These are phyloP conservation scores for Ptychodera flava DNA, from an alignment of 35 echinoderm and acorn worm genomes.

Conservation along the genomic window DNA sequence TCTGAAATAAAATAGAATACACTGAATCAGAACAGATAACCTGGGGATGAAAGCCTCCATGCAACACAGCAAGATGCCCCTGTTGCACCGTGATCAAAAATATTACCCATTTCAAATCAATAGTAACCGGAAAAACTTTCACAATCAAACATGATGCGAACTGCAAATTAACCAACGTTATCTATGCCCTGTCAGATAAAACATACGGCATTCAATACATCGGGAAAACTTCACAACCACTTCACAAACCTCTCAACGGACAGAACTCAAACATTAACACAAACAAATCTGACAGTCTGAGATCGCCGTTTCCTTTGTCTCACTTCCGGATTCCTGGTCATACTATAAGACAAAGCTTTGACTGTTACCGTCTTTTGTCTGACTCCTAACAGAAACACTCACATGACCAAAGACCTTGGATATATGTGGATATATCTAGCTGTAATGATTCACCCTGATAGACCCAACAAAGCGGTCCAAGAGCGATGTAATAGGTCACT, in stretches of 20 bases:
- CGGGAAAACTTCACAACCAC: not conserved
- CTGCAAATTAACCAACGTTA: not conserved
- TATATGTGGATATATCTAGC: no score
- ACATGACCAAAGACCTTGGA: no score
- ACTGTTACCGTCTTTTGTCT: no score
- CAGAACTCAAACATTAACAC: not conserved
- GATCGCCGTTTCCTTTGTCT: no score
- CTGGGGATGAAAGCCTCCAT: not conserved
- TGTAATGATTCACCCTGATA: no score
- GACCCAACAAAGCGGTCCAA: no score
- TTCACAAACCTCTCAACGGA: not conserved
- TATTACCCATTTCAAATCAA: not conserved
- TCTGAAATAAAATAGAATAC: not conserved
- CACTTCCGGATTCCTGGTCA: no score
- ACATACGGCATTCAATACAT: not conserved
- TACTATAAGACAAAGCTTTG: no score
- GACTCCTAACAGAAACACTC: no score
- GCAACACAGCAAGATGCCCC: not conserved
- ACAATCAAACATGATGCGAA: not conserved
- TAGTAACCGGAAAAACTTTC: not conserved
- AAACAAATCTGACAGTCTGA: no score
- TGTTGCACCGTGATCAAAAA: not conserved
- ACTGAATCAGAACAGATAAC: not conserved
- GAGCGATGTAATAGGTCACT: no score
- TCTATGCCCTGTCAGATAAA: not conserved